These are phyloP conservation scores for Hemiscyllium ocellatum DNA, from an alignment of 2,113 vertebrate genomes.

Conservation along the genomic window DNA sequence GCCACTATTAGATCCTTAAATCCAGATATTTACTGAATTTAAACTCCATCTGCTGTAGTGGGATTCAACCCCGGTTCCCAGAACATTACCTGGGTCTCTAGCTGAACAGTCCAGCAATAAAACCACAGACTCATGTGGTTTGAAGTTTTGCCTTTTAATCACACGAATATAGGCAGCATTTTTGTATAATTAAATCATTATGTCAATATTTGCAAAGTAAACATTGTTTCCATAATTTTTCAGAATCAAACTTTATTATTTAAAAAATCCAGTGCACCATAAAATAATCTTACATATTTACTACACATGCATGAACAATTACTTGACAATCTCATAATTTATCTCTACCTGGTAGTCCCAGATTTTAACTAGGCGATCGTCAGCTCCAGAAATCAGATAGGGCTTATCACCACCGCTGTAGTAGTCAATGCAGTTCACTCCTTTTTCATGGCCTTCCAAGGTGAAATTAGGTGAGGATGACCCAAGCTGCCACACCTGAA, in stretches of 20 bases:
- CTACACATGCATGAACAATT: not conserved
- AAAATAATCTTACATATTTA: not conserved
- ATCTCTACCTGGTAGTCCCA: conserved; percentile 92
- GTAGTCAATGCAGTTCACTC: conserved; percentile 97
- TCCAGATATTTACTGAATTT: no score
- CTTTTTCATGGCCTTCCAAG: conserved; percentile 94
- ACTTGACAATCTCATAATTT: not conserved
- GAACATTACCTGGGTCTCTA: no score
- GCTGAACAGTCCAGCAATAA: no score
- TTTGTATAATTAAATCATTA: not conserved
- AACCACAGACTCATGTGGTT: not conserved
- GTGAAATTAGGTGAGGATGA: conserved; percentile 97
- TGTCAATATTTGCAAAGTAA: no score
- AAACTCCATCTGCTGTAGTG: no score
- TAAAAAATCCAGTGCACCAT: not conserved
- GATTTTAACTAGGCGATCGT: conserved; percentile 95
- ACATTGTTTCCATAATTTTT: not conserved
- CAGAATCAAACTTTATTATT: not conserved
- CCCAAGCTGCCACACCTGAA: conserved; percentile 95
- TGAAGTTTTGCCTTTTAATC: not conserved
- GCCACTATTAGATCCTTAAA: no score
- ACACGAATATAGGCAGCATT: not conserved
- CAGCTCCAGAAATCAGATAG: conserved; percentile 94
- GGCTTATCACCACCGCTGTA: conserved; percentile 98
- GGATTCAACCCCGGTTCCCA: no score